Base-by-base conservation (phyloP, 2,888 invertebrate genomes). In the Volucella bombylans region DNA sequence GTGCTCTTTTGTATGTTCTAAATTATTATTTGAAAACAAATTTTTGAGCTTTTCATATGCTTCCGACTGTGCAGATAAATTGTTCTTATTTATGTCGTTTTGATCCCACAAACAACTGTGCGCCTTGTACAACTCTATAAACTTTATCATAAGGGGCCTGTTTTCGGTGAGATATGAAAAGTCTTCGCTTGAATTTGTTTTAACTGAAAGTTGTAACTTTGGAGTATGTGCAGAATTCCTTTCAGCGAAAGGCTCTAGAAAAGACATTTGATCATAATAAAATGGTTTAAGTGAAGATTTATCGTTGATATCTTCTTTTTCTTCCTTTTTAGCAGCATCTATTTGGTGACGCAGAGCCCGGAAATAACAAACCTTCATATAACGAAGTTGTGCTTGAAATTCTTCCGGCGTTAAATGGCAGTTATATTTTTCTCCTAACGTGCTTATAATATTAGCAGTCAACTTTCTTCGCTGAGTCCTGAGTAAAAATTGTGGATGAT, bases 361-460 rank as follows among this genome's bases (percentile, higher is more conserved):
- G n/a, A 69, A 74, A n/a, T 79, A 83, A 0, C 79, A 54, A 6
- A 59, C 71, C 18, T 54, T 43, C 10, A 83, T 49, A 6, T 74
- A 83, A 18, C 74, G 74, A 4, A 83, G 65, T 49, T 83, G 83
- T 31, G 79, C 71, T 8, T 79, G 79, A 14, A 74, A 76, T 43
- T 83, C 79, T 67, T 79, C 83, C n/a, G 71, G 47, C 31, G 79
- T 83, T 3, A 83, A 38, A 12, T 50, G 23, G 15, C 55, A 76
- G 9, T 67, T 14, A 18, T 83, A 61, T 4, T 83, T 69, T 11
- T 43, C 31, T 31, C 6, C 31, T 31, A 31, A 31, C 6, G 31
- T 31, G 31, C 6, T 31, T 31, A 31, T 31, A 31, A 31, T 31
- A 31, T 31, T 31, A 31, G 31, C 6, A 31, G 31, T 31, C 31